phyloP scores from a whole-genome alignment of 2,888 invertebrate species.

The Synanthedon andrenaeformis region DNA sequence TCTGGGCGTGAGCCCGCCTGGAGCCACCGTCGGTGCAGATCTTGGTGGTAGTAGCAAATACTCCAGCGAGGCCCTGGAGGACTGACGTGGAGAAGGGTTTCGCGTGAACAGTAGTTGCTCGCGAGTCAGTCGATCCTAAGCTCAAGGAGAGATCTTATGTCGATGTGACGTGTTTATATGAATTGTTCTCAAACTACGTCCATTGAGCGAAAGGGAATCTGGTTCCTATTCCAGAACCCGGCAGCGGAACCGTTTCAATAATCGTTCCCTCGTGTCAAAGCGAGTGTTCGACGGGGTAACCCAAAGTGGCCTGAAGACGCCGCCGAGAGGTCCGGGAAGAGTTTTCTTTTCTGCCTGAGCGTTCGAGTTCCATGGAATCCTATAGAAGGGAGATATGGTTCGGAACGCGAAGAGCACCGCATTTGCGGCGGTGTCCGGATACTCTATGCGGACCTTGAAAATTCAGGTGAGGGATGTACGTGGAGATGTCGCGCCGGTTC shows the following conservation, averaged over 20 bases:
- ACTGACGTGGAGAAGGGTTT: not conserved
- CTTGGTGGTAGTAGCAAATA: constrained; percentile 1
- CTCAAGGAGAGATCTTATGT: not conserved
- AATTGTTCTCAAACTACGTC: too few relatives aligned
- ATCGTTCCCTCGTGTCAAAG: not conserved
- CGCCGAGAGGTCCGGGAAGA: not conserved
- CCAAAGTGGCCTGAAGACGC: not conserved
- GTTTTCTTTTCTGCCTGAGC: not conserved
- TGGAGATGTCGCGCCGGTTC: not conserved
- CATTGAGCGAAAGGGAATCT: not conserved
- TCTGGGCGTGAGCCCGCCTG: not conserved
- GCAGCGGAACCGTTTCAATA: not conserved
- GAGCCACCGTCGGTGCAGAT: constrained; percentile 1
- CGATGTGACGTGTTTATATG: not conserved
- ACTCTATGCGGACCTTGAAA: not conserved
- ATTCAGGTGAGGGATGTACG: not conserved
- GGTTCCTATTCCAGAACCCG: not conserved
- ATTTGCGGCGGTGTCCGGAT: not conserved
- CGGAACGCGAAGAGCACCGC: not conserved
- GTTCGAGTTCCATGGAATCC: not conserved
- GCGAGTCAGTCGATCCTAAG: not conserved
- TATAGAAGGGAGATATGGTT: not conserved
- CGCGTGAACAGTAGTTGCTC: not conserved
- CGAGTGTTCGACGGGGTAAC: not conserved
- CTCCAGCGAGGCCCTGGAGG: not conserved